Percentiles rank a stretch among this genome's conserved stretches.
Evolutionary conservation across 2,113 vertebrate species (phyloP).

Genomic region (Aspiorhynchus laticeps): DNA sequence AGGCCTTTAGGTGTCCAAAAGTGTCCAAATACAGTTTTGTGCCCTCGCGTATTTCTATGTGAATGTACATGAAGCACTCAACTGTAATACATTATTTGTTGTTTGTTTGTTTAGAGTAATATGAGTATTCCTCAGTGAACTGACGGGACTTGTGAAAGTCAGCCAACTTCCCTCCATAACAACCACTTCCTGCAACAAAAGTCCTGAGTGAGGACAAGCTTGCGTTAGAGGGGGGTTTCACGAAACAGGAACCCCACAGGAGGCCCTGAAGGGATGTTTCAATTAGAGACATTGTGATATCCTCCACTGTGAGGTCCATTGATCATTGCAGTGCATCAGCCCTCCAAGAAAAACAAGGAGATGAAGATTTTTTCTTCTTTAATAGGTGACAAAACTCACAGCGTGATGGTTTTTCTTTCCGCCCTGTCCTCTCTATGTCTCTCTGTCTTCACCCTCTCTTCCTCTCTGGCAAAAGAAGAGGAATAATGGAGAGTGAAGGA

Average conservation of each 20-base stretch:
- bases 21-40: background rate
- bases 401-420: background rate
- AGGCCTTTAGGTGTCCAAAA: background rate
- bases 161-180: background rate
- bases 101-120: background rate
- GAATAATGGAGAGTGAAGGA: slow-evolving; percentile 39
- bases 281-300: slow-evolving; percentile 50
- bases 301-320: slow-evolving; percentile 25
- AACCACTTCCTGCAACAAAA: background rate
- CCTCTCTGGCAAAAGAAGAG: slow-evolving; percentile 23
- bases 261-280: slow-evolving; percentile 45
- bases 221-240: background rate
- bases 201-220: background rate
- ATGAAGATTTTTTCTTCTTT: background rate
- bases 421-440: slow-evolving; percentile 6
- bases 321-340: slow-evolving; percentile 36
- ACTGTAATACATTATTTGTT: background rate
- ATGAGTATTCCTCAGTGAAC: background rate
- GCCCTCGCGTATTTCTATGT: background rate
- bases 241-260: slow-evolving; percentile 25
- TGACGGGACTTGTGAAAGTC: background rate
- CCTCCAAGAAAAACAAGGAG: slow-evolving; percentile 1
- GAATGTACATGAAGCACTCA: background rate
- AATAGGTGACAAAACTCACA: slow-evolving; percentile 30
- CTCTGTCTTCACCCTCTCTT: background rate